Base-by-base conservation (phyloP, 2,113 vertebrate genomes). In the Rattus norvegicus region DNA sequence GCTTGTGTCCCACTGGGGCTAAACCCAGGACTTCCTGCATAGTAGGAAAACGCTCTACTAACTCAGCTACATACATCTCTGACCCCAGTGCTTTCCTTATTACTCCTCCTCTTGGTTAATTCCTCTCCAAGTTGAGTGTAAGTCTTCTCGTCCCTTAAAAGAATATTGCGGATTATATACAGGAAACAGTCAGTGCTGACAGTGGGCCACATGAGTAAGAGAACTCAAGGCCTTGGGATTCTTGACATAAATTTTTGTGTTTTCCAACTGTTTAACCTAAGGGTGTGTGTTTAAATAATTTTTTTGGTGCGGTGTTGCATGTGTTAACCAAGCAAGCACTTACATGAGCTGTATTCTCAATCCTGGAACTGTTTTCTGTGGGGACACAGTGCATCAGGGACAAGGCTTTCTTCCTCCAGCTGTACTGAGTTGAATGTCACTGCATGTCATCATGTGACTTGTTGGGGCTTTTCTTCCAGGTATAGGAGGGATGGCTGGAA, bases 401-500 rank as follows among this genome's bases (percentile, higher is more conserved):
- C 73, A 24, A 30, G 52, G 19, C n/a, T n/a, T 80, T 76, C 77
- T 47, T 92, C 70, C 79, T 43, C 3, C 2, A 22, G 39, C 59
- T 17, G 2, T 30, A 16, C 76, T 85, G 39, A 22, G 10, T 90
- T 89, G 49, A 11, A 75, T 54, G 28, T 65, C 36, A 13, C 7
- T 6, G 4, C 69, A 16, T 4, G 22, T 33, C 17, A 36, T n/a
- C 16, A 28, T 47, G 76, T 77, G 83, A 36, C 20, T 36, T 30
- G 6, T 10, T 70, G 39, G 13, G 8, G 85, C 47, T 95, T 95
- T 97, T 93, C 67, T 97, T 95, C 26, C 96, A 99, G 99, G 99
- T 96, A 98, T 99, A 95, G 99, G 99, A 88, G 98, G 98, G 88
- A 98, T 99, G 81, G 96, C 98, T 94, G 98, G 98, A 95, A 98